A percentile compares a stretch with the other conserved stretches of the same genome.
Evolutionary conservation across 2,797 vertebrate genomes (phyloP).

Genomic region (Petrocephalus schoutedeni): DNA sequence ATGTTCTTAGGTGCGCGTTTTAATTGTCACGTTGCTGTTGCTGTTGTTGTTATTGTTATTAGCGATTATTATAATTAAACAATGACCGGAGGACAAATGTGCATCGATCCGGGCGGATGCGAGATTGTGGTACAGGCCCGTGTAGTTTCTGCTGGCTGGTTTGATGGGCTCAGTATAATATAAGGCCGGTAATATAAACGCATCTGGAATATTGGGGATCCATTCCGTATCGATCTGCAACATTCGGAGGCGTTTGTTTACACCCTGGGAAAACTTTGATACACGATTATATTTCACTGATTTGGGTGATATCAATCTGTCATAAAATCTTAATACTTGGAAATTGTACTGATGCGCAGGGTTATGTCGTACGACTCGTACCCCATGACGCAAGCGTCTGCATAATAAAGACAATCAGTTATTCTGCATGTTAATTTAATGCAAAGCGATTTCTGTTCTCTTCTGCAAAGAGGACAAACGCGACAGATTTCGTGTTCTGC

Average conservation of each 20-base stretch:
- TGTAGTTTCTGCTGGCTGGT: neutral
- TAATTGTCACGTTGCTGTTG: neutral
- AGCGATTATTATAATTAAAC: neutral
- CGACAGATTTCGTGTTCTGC: neutral
- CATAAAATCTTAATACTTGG: neutral
- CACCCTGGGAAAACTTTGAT: neutral
- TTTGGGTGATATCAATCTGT: neutral
- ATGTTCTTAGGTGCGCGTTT: neutral
- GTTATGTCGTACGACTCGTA: neutral
- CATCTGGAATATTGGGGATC: neutral
- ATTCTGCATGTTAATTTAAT: neutral
- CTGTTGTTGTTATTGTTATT: neutral
- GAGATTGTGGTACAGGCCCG: neutral
- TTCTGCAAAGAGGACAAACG: neutral
- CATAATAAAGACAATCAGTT: neutral
- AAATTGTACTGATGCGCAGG: neutral
- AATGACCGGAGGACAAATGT: neutral
- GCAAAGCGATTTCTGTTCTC: neutral
- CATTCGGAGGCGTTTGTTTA: neutral
- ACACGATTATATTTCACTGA: neutral
- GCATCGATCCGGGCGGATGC: neutral
- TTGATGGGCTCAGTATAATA: neutral
- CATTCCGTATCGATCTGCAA: neutral
- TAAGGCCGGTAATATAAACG: neutral
- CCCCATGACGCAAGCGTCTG: neutral